phyloP scores from a whole-genome alignment of 2,888 invertebrate species.

The Tinea pellionella region DNA sequence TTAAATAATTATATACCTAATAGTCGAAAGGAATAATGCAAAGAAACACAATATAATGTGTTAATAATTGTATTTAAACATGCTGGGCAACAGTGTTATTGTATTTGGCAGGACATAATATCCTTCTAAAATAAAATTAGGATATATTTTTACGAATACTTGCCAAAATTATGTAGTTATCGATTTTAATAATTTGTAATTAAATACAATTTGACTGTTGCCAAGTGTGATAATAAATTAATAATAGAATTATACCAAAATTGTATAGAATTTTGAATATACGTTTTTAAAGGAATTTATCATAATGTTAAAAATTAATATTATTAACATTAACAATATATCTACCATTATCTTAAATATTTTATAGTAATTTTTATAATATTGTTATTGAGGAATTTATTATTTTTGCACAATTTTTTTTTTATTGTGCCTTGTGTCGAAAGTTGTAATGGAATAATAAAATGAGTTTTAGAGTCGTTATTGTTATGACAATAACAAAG shows the following conservation, averaged over 20 bases:
- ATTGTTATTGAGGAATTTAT: neutral
- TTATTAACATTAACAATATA: neutral
- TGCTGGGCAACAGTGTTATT: neutral
- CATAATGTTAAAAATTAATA: too few relatives aligned
- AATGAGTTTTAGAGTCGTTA: neutral
- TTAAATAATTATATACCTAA: too few relatives aligned
- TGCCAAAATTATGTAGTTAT: too few relatives aligned
- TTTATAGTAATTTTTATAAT: neutral
- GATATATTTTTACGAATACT: too few relatives aligned
- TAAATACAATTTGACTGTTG: too few relatives aligned
- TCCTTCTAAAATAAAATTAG: too few relatives aligned
- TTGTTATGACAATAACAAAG: neutral
- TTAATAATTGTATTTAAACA: neutral
- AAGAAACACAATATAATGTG: neutral
- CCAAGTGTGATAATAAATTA: too few relatives aligned
- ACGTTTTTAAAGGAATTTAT: neutral
- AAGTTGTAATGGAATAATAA: neutral
- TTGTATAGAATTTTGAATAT: conserved; percentile 3
- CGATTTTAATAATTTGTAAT: too few relatives aligned
- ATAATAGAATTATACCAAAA: neutral
- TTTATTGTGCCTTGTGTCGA: neutral
- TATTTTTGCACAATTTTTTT: neutral
- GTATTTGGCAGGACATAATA: neutral
- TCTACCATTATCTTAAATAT: neutral
- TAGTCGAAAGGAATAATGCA: too few relatives aligned